phyloP scores from a whole-genome alignment of 2,113 vertebrate species.

The Myocastor coypus region DNA sequence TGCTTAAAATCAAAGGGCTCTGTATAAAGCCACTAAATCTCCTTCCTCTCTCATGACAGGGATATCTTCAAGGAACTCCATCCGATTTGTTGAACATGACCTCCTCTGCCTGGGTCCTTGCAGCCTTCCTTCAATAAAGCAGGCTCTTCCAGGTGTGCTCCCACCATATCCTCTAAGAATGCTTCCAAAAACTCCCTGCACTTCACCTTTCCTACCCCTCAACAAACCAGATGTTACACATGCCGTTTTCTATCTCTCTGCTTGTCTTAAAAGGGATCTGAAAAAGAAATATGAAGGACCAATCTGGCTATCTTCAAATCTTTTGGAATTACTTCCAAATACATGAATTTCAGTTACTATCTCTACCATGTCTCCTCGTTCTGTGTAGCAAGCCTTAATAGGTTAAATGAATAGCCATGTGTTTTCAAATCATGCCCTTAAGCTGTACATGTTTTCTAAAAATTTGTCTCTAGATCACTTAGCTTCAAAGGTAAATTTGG shows the following conservation, averaged over 20 bases:
- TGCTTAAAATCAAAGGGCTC: constrained; percentile 77
- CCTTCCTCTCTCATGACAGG: constrained; percentile 68
- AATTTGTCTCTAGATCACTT: constrained; percentile 41
- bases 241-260: constrained; percentile 77
- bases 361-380: constrained; percentile 57
- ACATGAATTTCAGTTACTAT: constrained; percentile 67
- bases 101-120: constrained; percentile 72
- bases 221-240: constrained; percentile 83
- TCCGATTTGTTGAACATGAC: constrained; percentile 80
- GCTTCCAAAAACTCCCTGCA: constrained; percentile 80
- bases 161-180: constrained; percentile 80
- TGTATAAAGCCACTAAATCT: constrained; percentile 68
- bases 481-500: constrained; percentile 40
- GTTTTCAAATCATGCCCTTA: constrained; percentile 19
- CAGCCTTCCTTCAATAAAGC: constrained; percentile 77
- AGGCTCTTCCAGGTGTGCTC: constrained; percentile 85
- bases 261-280: constrained; percentile 84
- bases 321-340: constrained; percentile 80
- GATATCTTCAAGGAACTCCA: constrained; percentile 79
- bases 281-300: constrained; percentile 86
- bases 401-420: constrained; percentile 48
- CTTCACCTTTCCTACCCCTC: constrained; percentile 43
- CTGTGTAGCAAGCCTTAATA: background rate
- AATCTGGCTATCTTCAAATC: constrained; percentile 88
- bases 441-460: background rate